Evolutionary conservation across 2,888 invertebrate genomes (phyloP).

Genomic region (Escarpia spicata): DNA sequence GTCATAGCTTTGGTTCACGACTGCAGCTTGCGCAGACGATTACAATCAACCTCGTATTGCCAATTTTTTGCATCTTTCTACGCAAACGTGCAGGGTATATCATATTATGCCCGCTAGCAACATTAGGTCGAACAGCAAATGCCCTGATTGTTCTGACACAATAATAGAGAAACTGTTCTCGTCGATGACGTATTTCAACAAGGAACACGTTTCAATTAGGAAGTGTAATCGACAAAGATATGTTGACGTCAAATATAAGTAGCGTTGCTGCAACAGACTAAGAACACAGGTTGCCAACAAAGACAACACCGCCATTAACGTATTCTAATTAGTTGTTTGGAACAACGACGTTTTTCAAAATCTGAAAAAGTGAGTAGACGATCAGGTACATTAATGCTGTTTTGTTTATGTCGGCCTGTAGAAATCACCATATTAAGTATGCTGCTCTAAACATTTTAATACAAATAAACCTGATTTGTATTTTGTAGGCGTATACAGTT

Average conservation of each 20-base stretch:
- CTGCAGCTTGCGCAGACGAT: neutral
- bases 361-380: too few species aligned
- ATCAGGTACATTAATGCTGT: too few species aligned
- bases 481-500: too few species aligned
- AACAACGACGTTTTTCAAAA: neutral
- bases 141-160: neutral
- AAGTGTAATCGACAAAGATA: neutral
- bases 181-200: neutral
- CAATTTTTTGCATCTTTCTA: neutral
- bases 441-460: too few species aligned
- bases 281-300: neutral
- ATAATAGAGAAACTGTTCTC: neutral
- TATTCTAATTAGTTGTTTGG: neutral
- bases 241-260: neutral
- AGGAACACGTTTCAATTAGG: slow-evolving; percentile 3
- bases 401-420: too few species aligned
- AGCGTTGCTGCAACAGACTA: neutral
- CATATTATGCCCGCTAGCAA: neutral
- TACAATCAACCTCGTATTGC: neutral
- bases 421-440: too few species aligned
- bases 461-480: too few species aligned
- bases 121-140: neutral
- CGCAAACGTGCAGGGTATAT: neutral
- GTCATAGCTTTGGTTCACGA: neutral
- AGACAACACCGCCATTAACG: neutral